Conservation (phyloP, 2,113 vertebrate genomes). For the Bubalus kerabau region DNA sequence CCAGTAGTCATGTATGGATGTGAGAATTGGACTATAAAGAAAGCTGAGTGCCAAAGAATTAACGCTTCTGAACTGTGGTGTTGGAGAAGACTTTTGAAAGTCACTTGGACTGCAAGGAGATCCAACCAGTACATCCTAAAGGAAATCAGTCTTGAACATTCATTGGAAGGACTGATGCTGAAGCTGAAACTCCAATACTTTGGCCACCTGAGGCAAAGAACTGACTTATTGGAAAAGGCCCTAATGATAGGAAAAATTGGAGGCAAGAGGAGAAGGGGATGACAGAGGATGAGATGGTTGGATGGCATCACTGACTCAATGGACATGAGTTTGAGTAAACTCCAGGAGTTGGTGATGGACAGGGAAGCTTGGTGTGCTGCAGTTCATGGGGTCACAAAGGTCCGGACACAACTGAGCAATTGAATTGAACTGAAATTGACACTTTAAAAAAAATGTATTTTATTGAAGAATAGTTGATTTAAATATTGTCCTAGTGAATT, state of each 20-base stretch:
- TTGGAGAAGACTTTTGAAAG: background rate
- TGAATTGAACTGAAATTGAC: background rate
- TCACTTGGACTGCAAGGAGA: background rate
- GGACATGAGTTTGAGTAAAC: background rate
- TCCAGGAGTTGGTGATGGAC: background rate
- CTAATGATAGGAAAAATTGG: no score
- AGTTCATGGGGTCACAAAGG: background rate
- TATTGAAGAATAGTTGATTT: background rate
- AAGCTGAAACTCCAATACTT: no score
- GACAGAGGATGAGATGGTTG: background rate
- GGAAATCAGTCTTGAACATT: background rate
- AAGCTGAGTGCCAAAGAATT: background rate
- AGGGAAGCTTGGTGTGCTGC: background rate
- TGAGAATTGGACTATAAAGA: background rate
- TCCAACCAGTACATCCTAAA: background rate
- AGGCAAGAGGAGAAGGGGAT: background rate
- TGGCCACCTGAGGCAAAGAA: no score
- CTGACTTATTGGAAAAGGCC: no score
- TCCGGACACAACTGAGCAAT: rapidly evolving
- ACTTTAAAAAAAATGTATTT: background rate
- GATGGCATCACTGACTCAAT: background rate
- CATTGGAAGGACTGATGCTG: background rate
- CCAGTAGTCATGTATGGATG: background rate
- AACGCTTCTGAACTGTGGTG: background rate
- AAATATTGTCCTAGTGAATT: background rate